These are phyloP conservation scores for Pseudococcus viburni DNA, from an alignment of 2,888 invertebrate genomes.

Conservation along the genomic window DNA sequence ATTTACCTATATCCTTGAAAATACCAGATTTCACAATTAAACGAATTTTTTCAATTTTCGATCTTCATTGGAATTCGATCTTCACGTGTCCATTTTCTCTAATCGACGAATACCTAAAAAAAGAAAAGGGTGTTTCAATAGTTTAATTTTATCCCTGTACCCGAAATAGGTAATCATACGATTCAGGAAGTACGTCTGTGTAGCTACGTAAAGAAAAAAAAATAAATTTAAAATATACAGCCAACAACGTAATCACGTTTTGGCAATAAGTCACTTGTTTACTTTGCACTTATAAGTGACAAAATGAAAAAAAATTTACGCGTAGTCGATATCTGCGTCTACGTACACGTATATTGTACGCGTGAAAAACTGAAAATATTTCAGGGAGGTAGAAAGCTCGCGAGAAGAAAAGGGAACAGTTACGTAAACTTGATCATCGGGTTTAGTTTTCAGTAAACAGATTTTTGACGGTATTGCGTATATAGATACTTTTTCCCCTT, in stretches of 20 bases:
- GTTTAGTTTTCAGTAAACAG: slow-evolving; percentile 22
- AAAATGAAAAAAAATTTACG: slow-evolving; percentile 9
- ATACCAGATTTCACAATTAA: background rate
- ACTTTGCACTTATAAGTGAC: slow-evolving; percentile 2
- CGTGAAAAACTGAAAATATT: background rate
- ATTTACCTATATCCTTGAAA: background rate
- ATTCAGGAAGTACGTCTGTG: background rate
- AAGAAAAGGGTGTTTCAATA: background rate
- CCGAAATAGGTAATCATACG: background rate
- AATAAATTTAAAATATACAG: slow-evolving; percentile 1
- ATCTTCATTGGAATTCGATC: background rate
- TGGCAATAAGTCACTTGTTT: slow-evolving; percentile 44
- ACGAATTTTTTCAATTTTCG: background rate
- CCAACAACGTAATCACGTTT: slow-evolving; percentile 34
- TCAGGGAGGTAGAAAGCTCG: background rate
- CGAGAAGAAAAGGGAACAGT: background rate
- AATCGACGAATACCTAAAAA: background rate
- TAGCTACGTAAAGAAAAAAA: background rate
- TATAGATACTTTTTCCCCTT: background rate
- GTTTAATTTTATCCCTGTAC: background rate
- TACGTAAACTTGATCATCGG: slow-evolving; percentile 27
- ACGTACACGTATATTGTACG: background rate
- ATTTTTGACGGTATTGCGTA: slow-evolving; percentile 9
- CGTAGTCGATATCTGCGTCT: background rate
- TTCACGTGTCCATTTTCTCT: background rate